A percentile compares a stretch with the other conserved stretches of the same genome.
Conservation (phyloP, 2,888 invertebrate genomes). For the Cyclophora punctaria region DNA sequence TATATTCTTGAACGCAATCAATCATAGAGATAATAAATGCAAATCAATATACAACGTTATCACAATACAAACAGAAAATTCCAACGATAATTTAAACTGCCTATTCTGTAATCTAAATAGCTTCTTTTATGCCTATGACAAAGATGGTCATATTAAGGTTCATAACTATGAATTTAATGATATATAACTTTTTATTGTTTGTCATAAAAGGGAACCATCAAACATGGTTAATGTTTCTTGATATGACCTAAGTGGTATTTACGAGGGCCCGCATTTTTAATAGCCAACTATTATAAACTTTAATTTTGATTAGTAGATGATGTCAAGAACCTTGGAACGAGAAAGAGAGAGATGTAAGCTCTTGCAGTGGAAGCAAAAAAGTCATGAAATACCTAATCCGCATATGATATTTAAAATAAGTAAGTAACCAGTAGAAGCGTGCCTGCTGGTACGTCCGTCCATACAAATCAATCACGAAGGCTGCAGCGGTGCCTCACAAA, state of each 20-base stretch:
- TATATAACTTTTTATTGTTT: conserved; percentile 13
- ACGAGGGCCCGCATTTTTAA: conserved; percentile 17
- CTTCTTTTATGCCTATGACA: conserved; percentile 4
- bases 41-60: no score
- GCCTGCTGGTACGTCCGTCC: conserved; percentile 4
- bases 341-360: conserved; percentile 2
- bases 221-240: conserved; percentile 20
- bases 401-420: no score
- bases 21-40: neutral
- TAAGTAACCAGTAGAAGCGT: no score
- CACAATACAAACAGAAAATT: no score
- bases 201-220: conserved; percentile 18
- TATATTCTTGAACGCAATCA: conserved; percentile 16
- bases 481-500: conserved; percentile 26
- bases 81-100: no score
- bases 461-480: conserved; percentile 30
- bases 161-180: conserved; percentile 9
- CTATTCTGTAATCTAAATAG: no score
- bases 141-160: conserved; percentile 7
- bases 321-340: neutral
- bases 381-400: no score
- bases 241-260: conserved; percentile 21
- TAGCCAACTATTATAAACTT: conserved; percentile 11
- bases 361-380: neutral
- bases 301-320: no score